Evolutionary conservation across 2,797 vertebrate species (phyloP), one percentile per base, ranked within the genome.

Genomic region (Pampus argenteus): DNA sequence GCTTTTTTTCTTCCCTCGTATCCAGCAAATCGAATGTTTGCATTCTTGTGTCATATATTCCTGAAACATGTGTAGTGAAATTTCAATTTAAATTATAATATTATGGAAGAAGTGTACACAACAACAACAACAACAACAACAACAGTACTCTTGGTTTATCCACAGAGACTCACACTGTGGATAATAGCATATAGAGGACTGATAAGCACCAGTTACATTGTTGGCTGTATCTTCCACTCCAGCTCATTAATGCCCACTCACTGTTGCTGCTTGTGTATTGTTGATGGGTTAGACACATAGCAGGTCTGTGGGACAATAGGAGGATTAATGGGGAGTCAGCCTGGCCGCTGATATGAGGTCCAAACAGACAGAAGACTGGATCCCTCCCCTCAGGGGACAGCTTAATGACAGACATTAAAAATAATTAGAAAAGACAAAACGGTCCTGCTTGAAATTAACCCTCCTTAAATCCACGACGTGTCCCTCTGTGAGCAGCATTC

Each of bases 401-500:
- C 77, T 60, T 92, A 93, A 93, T 92, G 88, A 92, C 73, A 80
- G 83, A 89, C 83, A 89, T 94, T 90, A 89, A 86, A 91, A 93
- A 92, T 93, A 86, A 95, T 94, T 91, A 93, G 79, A 68, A 87
- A 86, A 87, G 82, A 90, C 87, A 86, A 87, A 88, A 88, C 81
- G 80, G 82, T 71, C 77, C 78, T 80, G 87, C 66, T 83, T 81
- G 71, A 89, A 90, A 93, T 90, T 40, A 90, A 80, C 84, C 71
- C 55, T 73, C 52, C 66, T 79, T 75, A 76, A 86, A 85, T 68
- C 71, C 36, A 65, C 61, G 65, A 61, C 80, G 73, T 56, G 76
- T 71, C 82, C 75, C 76, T 69, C 42, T 63, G 85, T 63, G 57
- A 63, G 68, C 62, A 59, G 73, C 68, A 56, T 40, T 48, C 65